phyloP scores from a whole-genome alignment of 2,888 invertebrate genomes.

The Drosophila antonietae region DNA sequence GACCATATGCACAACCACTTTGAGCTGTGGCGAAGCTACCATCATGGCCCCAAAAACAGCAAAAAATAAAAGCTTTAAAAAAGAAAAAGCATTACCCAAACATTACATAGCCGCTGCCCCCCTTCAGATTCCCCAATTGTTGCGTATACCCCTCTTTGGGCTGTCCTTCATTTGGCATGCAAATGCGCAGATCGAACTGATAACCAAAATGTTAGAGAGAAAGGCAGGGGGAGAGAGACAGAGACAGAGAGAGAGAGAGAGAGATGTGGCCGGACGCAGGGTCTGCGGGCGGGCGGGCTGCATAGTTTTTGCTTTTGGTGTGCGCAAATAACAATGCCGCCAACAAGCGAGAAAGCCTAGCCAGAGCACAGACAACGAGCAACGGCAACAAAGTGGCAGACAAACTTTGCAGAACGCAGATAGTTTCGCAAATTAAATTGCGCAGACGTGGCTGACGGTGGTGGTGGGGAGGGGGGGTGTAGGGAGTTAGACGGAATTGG shows the following conservation, averaged over 20 bases:
- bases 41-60: constrained; percentile 46
- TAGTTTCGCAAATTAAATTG: constrained; percentile 79
- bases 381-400: constrained; percentile 65
- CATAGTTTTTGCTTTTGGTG: constrained; percentile 60
- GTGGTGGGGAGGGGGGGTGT: background rate
- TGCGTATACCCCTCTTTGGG: constrained; percentile 25
- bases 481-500: constrained; percentile 61
- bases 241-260: background rate
- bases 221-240: background rate
- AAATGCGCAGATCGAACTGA: constrained; percentile 78
- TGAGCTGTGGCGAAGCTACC: constrained; percentile 66
- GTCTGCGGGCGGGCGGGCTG: constrained; percentile 7
- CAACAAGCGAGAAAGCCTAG: constrained; percentile 63
- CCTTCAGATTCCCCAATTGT: constrained; percentile 7
- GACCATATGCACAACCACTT: constrained; percentile 65
- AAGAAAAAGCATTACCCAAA: constrained; percentile 47
- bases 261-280: background rate
- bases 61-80: background rate
- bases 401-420: constrained; percentile 72
- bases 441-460: constrained; percentile 51
- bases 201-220: constrained; percentile 61
- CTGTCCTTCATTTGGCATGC: constrained; percentile 72
- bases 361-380: constrained; percentile 38
- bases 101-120: constrained; percentile 34
- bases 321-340: constrained; percentile 68